Conservation (phyloP, 2,113 vertebrate species). For the Lamprotornis superbus region DNA sequence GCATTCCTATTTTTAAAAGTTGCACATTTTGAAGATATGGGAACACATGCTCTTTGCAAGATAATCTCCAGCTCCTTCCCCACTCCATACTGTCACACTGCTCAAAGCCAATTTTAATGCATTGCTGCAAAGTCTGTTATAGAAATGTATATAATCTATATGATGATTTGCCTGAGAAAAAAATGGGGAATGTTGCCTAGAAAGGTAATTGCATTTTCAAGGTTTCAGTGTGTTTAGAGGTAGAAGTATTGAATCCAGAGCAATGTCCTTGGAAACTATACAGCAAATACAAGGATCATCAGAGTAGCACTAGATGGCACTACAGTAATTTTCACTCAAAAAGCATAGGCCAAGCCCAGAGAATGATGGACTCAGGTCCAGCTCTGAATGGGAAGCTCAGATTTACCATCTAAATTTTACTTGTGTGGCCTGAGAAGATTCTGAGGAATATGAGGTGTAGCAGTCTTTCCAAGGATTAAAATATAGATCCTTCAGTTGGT, state of each 20-base stretch:
- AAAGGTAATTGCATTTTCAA: not conserved
- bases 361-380: not conserved
- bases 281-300: not conserved
- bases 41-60: not conserved
- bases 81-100: not conserved
- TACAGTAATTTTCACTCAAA: conserved; percentile 3
- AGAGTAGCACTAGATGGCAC: conserved; percentile 55
- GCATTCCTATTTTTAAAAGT: conserved; percentile 26
- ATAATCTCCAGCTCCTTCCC: not conserved
- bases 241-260: not conserved
- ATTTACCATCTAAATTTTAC: not conserved
- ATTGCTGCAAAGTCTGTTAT: not conserved
- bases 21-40: not conserved
- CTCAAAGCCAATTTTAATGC: not conserved
- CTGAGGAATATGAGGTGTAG: not conserved
- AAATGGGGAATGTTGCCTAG: not conserved
- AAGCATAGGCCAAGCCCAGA: not conserved
- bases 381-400: not conserved
- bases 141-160: not conserved
- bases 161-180: not conserved
- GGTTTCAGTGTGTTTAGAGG: not conserved
- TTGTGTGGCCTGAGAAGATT: not conserved
- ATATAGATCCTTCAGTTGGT: not conserved
- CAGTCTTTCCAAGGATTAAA: not conserved
- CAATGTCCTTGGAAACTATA: not conserved